Evolutionary conservation across 2,888 invertebrate genomes (phyloP).

Genomic region (Lumbricus terrestris): DNA sequence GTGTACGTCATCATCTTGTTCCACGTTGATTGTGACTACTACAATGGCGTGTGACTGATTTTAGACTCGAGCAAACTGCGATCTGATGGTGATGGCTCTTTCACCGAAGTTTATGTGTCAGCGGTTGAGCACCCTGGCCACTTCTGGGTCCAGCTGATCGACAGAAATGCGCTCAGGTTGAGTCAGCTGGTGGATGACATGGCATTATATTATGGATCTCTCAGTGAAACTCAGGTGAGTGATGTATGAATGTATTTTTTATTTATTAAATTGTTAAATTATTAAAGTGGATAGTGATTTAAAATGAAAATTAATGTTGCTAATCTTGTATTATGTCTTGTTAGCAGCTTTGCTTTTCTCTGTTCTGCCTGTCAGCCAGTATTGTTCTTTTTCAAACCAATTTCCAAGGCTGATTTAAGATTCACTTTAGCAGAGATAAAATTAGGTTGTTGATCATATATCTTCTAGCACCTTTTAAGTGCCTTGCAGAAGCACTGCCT

Average conservation of each 20-base stretch:
- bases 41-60: neutral
- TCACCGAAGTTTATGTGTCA: conserved; percentile 79
- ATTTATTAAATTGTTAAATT: neutral
- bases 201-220: conserved; percentile 72
- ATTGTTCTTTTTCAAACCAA: no score
- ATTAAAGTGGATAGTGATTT: neutral
- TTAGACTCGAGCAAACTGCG: neutral
- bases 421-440: no score
- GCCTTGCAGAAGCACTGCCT: no score
- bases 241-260: neutral
- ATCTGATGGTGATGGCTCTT: conserved; percentile 32
- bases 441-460: no score
- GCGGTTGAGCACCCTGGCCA: conserved; percentile 75
- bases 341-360: no score
- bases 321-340: no score
- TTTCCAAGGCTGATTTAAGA: no score
- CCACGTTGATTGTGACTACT: neutral
- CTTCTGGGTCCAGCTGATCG: conserved; percentile 81
- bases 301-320: neutral
- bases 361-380: no score
- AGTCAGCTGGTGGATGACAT: conserved; percentile 78
- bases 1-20: no score
- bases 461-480: no score
- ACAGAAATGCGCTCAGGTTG: conserved; percentile 73
- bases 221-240: neutral